Conservation (phyloP, 2,797 vertebrate genomes). For the Erpetoichthys calabaricus region DNA sequence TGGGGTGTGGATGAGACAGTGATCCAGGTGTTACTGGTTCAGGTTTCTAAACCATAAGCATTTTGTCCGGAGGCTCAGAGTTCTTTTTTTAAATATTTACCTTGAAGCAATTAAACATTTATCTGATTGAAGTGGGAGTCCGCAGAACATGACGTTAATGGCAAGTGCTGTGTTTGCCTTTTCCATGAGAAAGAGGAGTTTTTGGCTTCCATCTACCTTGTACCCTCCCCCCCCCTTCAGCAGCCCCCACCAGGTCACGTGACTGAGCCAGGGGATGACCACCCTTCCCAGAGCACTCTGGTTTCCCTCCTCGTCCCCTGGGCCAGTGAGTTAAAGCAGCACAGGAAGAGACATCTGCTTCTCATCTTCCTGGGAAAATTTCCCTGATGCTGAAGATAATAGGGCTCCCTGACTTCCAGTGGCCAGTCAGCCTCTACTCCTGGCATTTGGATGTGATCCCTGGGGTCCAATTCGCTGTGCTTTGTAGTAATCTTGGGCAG, state of each 20-base stretch:
- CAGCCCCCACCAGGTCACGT: conserved; percentile 26
- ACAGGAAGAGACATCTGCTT: conserved; percentile 55
- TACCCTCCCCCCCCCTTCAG: conserved; percentile 30
- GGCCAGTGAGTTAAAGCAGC: conserved; percentile 18
- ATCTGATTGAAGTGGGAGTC: conserved; percentile 36
- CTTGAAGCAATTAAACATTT: conserved; percentile 29
- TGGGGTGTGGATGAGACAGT: too few species aligned
- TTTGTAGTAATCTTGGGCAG: conserved; percentile 24
- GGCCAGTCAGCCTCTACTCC: conserved; percentile 37
- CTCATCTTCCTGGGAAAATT: conserved; percentile 65
- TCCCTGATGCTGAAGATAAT: conserved; percentile 46
- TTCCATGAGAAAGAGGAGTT: conserved; percentile 58
- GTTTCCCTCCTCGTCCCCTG: conserved; percentile 38
- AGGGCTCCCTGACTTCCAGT: conserved; percentile 39
- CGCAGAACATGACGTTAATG: conserved; percentile 36
- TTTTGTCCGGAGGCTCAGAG: too few species aligned
- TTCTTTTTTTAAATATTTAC: conserved; percentile 17
- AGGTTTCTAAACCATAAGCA: too few species aligned
- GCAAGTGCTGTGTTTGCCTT: conserved; percentile 43
- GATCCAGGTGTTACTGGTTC: too few species aligned
- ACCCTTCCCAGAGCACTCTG: conserved; percentile 64
- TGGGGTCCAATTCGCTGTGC: conserved; percentile 29
- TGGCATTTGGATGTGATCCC: conserved; percentile 29
- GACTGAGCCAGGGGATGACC: conserved; percentile 37
- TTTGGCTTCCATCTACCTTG: conserved; percentile 50